Evolutionary conservation across 2,888 invertebrate genomes (phyloP).

Genomic region (Metacarcinus magister): DNA sequence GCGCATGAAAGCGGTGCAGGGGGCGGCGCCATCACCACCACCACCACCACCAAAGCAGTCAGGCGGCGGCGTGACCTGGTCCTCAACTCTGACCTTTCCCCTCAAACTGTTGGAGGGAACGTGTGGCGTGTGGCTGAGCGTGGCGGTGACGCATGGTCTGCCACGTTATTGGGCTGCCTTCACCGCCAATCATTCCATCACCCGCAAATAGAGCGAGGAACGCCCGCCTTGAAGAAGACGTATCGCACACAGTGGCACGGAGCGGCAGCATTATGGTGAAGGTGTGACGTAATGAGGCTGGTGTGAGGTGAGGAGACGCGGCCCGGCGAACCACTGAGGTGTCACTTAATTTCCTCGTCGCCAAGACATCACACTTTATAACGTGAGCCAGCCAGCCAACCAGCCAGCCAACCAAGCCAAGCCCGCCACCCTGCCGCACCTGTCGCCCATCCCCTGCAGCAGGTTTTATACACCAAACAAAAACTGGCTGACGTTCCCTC

Average conservation of each 20-base stretch:
- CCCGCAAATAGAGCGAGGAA: slow-evolving; percentile 33
- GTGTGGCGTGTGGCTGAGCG: slow-evolving; percentile 7
- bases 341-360: neutral
- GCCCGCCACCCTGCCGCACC: neutral
- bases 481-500: neutral
- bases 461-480: slow-evolving; percentile 13
- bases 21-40: neutral
- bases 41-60: slow-evolving; percentile 18
- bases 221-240: neutral
- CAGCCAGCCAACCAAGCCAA: neutral
- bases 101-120: neutral
- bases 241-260: neutral
- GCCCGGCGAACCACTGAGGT: neutral
- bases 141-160: slow-evolving; percentile 20
- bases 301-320: neutral
- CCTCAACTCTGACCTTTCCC: slow-evolving; percentile 38
- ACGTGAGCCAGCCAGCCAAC: neutral
- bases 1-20: neutral
- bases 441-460: neutral
- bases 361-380: neutral
- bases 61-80: slow-evolving; percentile 12
- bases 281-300: neutral
- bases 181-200: slow-evolving; percentile 45
- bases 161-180: neutral
- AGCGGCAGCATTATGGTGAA: neutral